Percentiles rank a stretch among this genome's conserved stretches.
Evolutionary conservation across 2,797 vertebrate genomes (phyloP).

Genomic region (Aplochiton taeniatus): DNA sequence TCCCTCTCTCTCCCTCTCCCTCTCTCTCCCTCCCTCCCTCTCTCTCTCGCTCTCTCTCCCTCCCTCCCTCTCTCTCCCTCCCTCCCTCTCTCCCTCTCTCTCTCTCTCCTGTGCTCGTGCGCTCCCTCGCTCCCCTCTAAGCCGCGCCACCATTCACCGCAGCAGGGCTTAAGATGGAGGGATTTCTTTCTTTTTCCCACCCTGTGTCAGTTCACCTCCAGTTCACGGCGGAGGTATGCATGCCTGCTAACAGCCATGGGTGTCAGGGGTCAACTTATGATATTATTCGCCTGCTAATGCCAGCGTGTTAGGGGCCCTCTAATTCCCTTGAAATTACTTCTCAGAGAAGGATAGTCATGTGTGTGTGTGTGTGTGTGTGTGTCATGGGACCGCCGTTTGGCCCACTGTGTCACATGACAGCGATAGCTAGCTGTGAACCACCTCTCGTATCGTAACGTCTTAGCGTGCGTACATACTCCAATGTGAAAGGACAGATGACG

Average conservation of each 20-base stretch:
- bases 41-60: conserved; percentile 31
- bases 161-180: conserved; percentile 56
- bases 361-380: conserved; percentile 6
- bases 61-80: conserved; percentile 23
- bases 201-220: conserved; percentile 56
- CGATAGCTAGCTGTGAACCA: conserved; percentile 55
- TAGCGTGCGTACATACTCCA: too few relatives aligned
- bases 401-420: neutral
- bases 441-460: too few relatives aligned
- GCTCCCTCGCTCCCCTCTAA: conserved; percentile 37
- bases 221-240: conserved; percentile 34
- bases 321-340: conserved; percentile 61
- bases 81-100: too few relatives aligned
- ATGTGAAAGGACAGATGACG: too few relatives aligned
- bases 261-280: conserved; percentile 65
- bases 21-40: conserved; percentile 33
- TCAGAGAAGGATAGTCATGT: conserved; percentile 22
- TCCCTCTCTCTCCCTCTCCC: conserved; percentile 50
- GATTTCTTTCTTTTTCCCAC: conserved; percentile 44
- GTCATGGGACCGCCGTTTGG: neutral
- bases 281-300: conserved; percentile 67
- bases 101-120: too few relatives aligned
- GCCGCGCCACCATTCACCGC: conserved; percentile 59
- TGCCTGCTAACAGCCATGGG: conserved; percentile 54
- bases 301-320: conserved; percentile 44